phyloP scores from a whole-genome alignment of 2,888 invertebrate genomes.

The Lottia scabra region DNA sequence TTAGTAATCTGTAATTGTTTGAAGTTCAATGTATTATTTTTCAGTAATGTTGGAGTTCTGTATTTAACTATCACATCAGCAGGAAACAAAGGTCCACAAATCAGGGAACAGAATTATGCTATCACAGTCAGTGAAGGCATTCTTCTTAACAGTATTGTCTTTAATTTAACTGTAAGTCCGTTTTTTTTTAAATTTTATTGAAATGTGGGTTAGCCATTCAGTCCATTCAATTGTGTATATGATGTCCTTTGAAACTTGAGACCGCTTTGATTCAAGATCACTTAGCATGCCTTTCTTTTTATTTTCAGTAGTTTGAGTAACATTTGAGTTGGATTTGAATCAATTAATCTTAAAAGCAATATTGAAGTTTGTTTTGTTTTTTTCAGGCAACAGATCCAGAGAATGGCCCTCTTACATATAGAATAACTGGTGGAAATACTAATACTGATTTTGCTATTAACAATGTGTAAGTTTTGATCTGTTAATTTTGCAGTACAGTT shows the following conservation, averaged over 20 bases:
- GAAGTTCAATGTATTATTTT: not conserved
- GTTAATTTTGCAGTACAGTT: too few relatives aligned
- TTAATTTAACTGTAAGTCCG: conserved; percentile 42
- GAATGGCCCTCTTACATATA: conserved; percentile 31
- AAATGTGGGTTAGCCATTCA: not conserved
- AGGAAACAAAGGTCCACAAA: conserved; percentile 42
- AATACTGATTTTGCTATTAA: not conserved
- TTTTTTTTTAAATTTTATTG: not conserved
- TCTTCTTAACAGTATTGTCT: conserved; percentile 30
- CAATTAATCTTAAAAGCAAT: too few relatives aligned
- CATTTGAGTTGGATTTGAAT: not conserved
- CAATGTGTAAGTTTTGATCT: not conserved
- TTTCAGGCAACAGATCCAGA: conserved; percentile 46
- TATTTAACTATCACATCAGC: conserved; percentile 40
- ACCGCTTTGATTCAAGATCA: too few relatives aligned
- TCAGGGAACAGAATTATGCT: conserved; percentile 35
- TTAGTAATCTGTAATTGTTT: too few relatives aligned
- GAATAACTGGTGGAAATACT: conserved; percentile 32
- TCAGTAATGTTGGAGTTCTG: conserved; percentile 39
- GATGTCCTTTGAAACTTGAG: not conserved
- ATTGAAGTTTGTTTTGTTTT: not conserved
- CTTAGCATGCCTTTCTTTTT: too few relatives aligned
- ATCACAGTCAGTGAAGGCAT: conserved; percentile 49
- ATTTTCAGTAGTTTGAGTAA: not conserved
- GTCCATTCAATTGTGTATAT: not conserved